Conservation (phyloP, 2,113 vertebrate species). For the Rhinogobius similis region DNA sequence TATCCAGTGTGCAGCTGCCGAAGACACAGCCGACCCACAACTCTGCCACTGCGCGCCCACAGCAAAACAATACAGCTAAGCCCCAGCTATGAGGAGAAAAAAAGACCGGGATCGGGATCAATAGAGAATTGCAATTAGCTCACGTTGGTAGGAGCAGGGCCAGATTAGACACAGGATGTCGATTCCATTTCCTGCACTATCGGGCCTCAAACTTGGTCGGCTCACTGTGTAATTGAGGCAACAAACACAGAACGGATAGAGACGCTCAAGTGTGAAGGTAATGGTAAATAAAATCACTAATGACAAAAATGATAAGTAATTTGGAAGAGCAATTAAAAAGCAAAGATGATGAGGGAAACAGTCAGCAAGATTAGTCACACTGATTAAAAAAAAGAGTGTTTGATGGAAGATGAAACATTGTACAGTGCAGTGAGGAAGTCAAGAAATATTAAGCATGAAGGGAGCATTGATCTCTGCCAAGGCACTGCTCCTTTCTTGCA, state of each 20-base stretch:
- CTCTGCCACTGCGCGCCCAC: constrained; percentile 65
- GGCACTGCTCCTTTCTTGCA: no score
- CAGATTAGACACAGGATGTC: constrained; percentile 79
- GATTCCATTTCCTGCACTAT: constrained; percentile 80
- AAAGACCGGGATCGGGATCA: constrained; percentile 69
- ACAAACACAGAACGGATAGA: constrained; percentile 33
- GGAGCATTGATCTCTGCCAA: not conserved
- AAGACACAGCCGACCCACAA: constrained; percentile 64
- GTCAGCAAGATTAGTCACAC: not conserved
- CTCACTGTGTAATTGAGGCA: constrained; percentile 65
- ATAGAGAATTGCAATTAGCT: constrained; percentile 80
- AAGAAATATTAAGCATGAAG: not conserved
- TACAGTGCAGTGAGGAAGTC: not conserved
- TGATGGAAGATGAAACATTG: not conserved
- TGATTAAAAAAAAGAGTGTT: not conserved
- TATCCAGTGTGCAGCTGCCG: constrained; percentile 58
- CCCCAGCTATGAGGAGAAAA: constrained; percentile 52
- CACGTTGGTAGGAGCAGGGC: constrained; percentile 74
- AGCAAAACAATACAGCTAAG: constrained; percentile 71
- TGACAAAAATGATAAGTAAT: not conserved
- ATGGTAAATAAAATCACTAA: constrained; percentile 10
- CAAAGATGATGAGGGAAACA: not conserved
- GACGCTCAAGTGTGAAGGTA: constrained; percentile 32
- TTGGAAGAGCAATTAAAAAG: not conserved
- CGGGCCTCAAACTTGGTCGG: constrained; percentile 63